A percentile compares a stretch with the other conserved stretches of the same genome.
Conservation (phyloP, 1,140 invertebrate genomes). For the Centruroides vittatus region DNA sequence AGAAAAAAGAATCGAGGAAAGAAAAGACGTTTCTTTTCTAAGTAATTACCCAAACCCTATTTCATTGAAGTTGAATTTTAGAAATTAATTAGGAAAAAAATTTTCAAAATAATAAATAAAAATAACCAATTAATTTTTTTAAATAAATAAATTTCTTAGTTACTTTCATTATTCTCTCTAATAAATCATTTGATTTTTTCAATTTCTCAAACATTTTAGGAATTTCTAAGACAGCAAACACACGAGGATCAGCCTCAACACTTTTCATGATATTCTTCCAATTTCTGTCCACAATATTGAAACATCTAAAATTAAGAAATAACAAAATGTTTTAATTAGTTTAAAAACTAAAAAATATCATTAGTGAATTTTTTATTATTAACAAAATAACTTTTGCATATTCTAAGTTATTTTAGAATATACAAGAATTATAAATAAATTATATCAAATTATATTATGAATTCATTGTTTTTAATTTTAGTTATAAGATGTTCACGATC, state of each 20-base stretch:
- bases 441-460: no score
- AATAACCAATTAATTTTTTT: no score
- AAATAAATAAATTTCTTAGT: no score
- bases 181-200: conserved; percentile 69
- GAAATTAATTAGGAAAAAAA: no score
- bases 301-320: conserved; percentile 19
- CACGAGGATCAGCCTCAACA: conserved; percentile 57
- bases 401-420: background rate
- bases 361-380: no score
- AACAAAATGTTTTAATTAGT: background rate
- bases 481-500: no score
- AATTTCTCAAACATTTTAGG: conserved; percentile 82
- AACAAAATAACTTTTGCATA: background rate
- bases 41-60: conserved; percentile 80
- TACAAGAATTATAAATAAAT: background rate
- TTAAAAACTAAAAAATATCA: background rate
- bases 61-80: no score
- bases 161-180: conserved; percentile 22
- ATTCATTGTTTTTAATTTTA: no score
- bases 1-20: conserved; percentile 96
- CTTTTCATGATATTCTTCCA: conserved; percentile 92
- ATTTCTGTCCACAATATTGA: conserved; percentile 27
- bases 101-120: no score
- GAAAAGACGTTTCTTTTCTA: conserved; percentile 87
- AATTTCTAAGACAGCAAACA: conserved; percentile 71